These are phyloP conservation scores for Macrochelys suwanniensis DNA, from an alignment of 2,797 vertebrate genomes.

Conservation along the genomic window DNA sequence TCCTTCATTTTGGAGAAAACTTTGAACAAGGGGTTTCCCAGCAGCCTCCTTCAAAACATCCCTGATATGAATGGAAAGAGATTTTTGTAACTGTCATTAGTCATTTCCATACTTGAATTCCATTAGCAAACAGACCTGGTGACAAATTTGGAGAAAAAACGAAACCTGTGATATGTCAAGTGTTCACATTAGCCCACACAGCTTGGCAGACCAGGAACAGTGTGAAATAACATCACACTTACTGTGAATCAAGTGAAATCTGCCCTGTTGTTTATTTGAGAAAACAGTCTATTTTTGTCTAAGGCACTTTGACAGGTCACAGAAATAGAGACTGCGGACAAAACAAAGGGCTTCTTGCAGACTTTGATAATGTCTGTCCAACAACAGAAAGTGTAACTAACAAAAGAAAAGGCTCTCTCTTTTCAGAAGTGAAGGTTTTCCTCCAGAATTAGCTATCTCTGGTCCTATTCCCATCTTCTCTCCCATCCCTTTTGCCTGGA, in stretches of 20 bases:
- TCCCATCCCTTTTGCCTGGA: background rate
- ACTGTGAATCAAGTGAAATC: background rate
- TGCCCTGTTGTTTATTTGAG: background rate
- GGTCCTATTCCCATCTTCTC: background rate
- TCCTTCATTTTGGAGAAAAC: background rate
- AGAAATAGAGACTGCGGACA: background rate
- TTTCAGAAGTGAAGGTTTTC: background rate
- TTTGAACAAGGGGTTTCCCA: background rate
- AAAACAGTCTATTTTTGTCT: background rate
- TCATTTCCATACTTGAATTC: rapidly evolving
- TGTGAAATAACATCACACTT: background rate
- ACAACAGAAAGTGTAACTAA: background rate
- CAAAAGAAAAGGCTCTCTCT: background rate
- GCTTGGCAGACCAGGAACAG: background rate
- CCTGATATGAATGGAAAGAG: background rate
- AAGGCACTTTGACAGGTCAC: background rate
- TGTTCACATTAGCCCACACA: background rate
- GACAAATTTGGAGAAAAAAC: background rate
- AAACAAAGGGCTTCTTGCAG: background rate
- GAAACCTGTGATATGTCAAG: background rate
- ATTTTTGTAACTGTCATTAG: rapidly evolving
- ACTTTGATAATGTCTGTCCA: background rate
- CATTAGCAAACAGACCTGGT: rapidly evolving
- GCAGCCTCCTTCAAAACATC: background rate
- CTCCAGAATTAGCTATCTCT: background rate